Conservation (phyloP, 1,140 invertebrate species). For the Pentalonia nigronervosa region DNA sequence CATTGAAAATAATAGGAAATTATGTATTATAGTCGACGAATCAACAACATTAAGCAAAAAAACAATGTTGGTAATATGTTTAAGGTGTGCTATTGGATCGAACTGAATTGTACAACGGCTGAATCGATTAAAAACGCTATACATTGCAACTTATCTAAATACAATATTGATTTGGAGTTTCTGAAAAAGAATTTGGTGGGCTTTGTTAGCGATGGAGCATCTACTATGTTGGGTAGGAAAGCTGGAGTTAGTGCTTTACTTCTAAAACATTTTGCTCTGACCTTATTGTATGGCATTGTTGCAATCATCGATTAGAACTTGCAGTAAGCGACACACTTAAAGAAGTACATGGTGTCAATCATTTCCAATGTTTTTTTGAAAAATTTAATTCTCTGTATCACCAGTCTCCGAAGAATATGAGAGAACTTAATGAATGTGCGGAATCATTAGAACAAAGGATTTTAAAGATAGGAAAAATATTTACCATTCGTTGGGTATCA, state of each 20-base stretch:
- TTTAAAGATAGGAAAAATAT: conserved; percentile 25
- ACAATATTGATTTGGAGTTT: background rate
- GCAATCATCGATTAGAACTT: background rate
- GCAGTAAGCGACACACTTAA: background rate
- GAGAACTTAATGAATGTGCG: background rate
- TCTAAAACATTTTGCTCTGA: background rate
- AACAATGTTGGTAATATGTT: background rate
- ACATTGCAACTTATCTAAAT: background rate
- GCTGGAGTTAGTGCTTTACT: background rate
- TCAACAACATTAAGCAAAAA: background rate
- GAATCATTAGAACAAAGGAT: background rate
- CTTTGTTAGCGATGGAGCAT: background rate
- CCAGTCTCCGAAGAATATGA: background rate
- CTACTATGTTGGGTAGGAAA: background rate
- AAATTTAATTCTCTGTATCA: conserved; percentile 11
- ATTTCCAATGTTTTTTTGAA: conserved; percentile 22
- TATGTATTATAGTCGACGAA: no score
- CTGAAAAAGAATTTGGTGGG: background rate
- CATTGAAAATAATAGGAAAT: no score
- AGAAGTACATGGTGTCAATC: background rate
- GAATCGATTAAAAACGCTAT: background rate
- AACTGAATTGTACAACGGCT: background rate
- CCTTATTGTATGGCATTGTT: conserved; percentile 38
- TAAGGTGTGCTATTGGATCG: background rate
- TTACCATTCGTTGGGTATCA: background rate